Evolutionary conservation across 2,888 invertebrate species (phyloP), one percentile per base, ranked within the genome.

Genomic region (Pristionchus mayeri): DNA sequence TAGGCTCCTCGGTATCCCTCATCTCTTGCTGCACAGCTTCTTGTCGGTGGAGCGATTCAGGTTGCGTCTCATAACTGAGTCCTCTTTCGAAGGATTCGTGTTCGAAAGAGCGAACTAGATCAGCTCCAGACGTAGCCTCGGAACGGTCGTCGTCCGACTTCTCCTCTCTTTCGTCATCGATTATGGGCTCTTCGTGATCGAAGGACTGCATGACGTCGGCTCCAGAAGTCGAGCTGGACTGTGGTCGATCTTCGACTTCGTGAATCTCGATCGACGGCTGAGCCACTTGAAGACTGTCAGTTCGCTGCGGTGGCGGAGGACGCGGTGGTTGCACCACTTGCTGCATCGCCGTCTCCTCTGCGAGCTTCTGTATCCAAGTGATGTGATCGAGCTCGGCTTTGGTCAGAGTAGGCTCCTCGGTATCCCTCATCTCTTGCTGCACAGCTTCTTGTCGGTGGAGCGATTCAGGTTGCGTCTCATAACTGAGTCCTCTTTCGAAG

Each of bases 381-480:
- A 87, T 87, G 79, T 87, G 87, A 34, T 87, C 88, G 16, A 89
- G 84, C 79, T 86, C 87, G n/a, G 86, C 87, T 84, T 86, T 85
- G n/a, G 87, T 86, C 48, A 88, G 44, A n/a, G 82, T 85, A 11
- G 83, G 81, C 54, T 86, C 84, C 34, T 87, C 85, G 75, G 85
- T 13, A n/a, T 40, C 44, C 11, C 11, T 60, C 13, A 60, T 27
- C 30, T 60, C 60, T 24, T 60, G 27, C 11, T 60, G 27, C 11
- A 60, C 30, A 27, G 60, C 60, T 60, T 60, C 60, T 40, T 44
- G 34, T 85, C 88, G 40, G 21, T 40, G 40, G 44, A 71, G 40
- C 16, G 71, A 24, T 44, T 71, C 37, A 4, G n/a, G 71, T 9
- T 71, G 40, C 40, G 9, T 21, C 21, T 71, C 71, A n/a, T 71